These are phyloP conservation scores for Achroia grisella DNA, from an alignment of 1,140 invertebrate genomes.

Conservation along the genomic window DNA sequence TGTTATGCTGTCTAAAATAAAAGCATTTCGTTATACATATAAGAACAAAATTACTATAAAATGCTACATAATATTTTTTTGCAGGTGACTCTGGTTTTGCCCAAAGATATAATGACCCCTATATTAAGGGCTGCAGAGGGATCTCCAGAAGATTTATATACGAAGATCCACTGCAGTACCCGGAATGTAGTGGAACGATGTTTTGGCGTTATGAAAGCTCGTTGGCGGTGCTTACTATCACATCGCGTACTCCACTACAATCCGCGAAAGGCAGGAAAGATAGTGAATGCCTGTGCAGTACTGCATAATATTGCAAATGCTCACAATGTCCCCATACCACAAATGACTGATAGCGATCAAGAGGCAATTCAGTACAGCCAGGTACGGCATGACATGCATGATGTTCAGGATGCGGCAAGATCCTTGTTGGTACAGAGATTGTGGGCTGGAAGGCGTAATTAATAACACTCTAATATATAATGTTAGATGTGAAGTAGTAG, in stretches of 20 bases:
- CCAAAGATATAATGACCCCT: conserved; percentile 23
- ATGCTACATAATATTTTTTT: conserved; percentile 8
- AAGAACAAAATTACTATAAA: too few relatives aligned
- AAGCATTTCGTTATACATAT: too few relatives aligned
- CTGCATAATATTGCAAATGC: conserved; percentile 15
- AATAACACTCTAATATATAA: too few relatives aligned
- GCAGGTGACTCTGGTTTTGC: conserved; percentile 20
- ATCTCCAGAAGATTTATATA: conserved; percentile 15
- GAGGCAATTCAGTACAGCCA: too few relatives aligned
- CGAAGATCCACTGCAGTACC: conserved; percentile 1
- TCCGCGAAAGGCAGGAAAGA: conserved; percentile 17
- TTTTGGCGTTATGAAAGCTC: conserved; percentile 22
- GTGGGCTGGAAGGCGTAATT: too few relatives aligned
- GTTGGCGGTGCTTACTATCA: conserved; percentile 26
- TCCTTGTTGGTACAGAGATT: too few relatives aligned
- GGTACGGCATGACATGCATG: too few relatives aligned
- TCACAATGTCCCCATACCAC: not conserved
- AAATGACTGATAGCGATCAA: too few relatives aligned
- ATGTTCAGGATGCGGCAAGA: too few relatives aligned
- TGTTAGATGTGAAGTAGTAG: too few relatives aligned
- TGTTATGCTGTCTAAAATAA: too few relatives aligned
- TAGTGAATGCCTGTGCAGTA: conserved; percentile 23
- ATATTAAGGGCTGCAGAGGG: conserved; percentile 8
- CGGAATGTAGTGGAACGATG: conserved; percentile 22
- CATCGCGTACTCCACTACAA: conserved; percentile 22